A percentile compares a stretch with the other conserved stretches of the same genome.
Evolutionary conservation across 2,797 vertebrate genomes (phyloP).

Genomic region (Borostomias antarcticus): DNA sequence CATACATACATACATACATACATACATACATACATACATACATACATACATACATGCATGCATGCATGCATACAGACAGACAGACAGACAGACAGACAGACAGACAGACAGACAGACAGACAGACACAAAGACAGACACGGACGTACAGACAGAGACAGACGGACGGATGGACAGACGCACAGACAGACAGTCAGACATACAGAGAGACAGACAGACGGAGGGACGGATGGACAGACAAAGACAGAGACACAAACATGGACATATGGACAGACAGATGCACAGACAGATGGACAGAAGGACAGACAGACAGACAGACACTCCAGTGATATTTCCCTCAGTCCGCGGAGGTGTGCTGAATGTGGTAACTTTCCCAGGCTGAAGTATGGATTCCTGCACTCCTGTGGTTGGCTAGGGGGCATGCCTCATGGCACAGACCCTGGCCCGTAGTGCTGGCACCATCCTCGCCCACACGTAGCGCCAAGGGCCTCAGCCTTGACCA

Average conservation of each 20-base stretch:
- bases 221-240: not conserved
- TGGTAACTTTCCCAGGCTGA: slow-evolving; percentile 14
- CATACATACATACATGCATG: not conserved
- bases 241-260: not conserved
- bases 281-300: not conserved
- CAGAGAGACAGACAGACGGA: slow-evolving; percentile 5
- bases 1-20: not conserved
- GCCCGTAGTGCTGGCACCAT: not conserved
- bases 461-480: not conserved
- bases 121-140: not conserved
- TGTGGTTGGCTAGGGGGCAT: slow-evolving; percentile 20
- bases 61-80: too few relatives aligned
- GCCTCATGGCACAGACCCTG: slow-evolving; percentile 1
- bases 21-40: not conserved
- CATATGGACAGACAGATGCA: too few relatives aligned
- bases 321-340: too few relatives aligned
- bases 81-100: slow-evolving; percentile 3
- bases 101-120: slow-evolving; percentile 5
- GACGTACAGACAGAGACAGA: too few relatives aligned
- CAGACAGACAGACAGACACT: not conserved
- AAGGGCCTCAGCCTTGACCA: not conserved
- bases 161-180: not conserved
- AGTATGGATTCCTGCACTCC: slow-evolving; percentile 1
- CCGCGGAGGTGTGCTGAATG: slow-evolving; percentile 1
- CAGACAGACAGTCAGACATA: not conserved